Conservation (phyloP, 1,140 invertebrate species). For the Tetragonula clypearis region DNA sequence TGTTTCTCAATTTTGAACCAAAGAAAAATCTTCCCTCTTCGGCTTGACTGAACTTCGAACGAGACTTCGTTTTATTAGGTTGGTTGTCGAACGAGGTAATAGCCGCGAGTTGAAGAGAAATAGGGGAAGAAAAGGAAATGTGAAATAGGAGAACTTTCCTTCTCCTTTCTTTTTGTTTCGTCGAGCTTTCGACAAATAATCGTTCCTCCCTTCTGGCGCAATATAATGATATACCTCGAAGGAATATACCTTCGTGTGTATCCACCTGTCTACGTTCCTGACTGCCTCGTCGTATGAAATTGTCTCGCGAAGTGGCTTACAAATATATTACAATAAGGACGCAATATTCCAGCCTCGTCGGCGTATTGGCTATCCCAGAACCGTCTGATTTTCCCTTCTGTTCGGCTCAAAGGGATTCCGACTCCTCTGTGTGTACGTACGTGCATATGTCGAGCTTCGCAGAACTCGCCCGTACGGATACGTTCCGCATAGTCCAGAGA, state of each 20-base stretch:
- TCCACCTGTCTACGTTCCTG: conserved; percentile 58
- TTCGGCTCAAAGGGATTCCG: conserved; percentile 62
- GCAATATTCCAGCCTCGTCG: conserved; percentile 56
- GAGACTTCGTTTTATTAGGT: not conserved
- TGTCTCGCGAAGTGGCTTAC: conserved; percentile 70
- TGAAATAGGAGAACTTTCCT: conserved; percentile 6
- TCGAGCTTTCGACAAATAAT: conserved; percentile 51
- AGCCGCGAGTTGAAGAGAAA: too few relatives aligned
- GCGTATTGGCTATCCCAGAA: conserved; percentile 58
- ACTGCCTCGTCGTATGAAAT: conserved; percentile 60
- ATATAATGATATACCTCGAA: conserved; percentile 57
- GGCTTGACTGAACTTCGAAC: too few relatives aligned
- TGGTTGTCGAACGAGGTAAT: not conserved
- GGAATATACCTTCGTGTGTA: conserved; percentile 58
- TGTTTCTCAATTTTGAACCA: not conserved
- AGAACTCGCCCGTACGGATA: not conserved
- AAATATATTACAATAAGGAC: conserved; percentile 70
- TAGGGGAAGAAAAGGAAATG: not conserved
- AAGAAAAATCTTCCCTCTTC: too few relatives aligned
- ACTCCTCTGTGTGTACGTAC: conserved; percentile 33
- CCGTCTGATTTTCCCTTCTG: conserved; percentile 49
- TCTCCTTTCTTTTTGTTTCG: conserved; percentile 31
- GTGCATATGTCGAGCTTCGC: not conserved
- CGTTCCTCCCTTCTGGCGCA: conserved; percentile 31
- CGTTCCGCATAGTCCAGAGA: not conserved